Base-by-base conservation (phyloP, 2,888 invertebrate species). In the Drosophila imparisetae region DNA sequence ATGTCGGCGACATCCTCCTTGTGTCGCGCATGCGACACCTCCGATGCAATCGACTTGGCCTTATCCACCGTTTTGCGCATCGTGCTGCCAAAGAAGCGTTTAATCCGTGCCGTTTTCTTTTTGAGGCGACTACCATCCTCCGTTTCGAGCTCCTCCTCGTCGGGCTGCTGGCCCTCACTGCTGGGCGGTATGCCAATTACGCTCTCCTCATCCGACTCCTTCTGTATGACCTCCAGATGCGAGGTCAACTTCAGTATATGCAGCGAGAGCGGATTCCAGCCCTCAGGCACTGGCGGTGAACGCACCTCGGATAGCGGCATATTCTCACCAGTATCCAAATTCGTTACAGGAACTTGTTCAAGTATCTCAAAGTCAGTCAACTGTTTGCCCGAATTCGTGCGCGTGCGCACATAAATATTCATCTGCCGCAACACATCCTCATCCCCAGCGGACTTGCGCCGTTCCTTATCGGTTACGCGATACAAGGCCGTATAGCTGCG, bases 221-320 rank as follows among this genome's bases (percentile, higher is more conserved):
- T 96, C 75, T 95, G 95, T 83, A 97, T 96, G 92, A 98, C 98
- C 93, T 98, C 98, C 69, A 93, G 75, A 72, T 93, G 93, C 0
- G 98, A 97, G 0, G 98, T 98, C 66, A 98, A 94, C 71, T 98
- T 94, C 96, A 98, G 98, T 92, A 99, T 98, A 93, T 99, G 98
- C 80, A 98, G 94, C 27, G 98, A 98, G 68, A 99, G 94, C 5
- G 98, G 99, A 94, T 99, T 98, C 93, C 98, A 98, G 92, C 98
- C 98, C 92, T 98, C 98, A 50, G 93, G 93, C 75, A 93, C 92
- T 63, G 93, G 93, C 67, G 93, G 93, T 73, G 93, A 91, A 79
- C 92, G 92, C 2, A 98, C 98, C 87, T 97, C 96, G 91, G 98
- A 98, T 70, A 99, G 94, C n/a, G 98, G 98, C 84, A 98, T 96